These are phyloP conservation scores for Syrmaticus mikado DNA, from an alignment of 2,113 vertebrate species.

Conservation along the genomic window DNA sequence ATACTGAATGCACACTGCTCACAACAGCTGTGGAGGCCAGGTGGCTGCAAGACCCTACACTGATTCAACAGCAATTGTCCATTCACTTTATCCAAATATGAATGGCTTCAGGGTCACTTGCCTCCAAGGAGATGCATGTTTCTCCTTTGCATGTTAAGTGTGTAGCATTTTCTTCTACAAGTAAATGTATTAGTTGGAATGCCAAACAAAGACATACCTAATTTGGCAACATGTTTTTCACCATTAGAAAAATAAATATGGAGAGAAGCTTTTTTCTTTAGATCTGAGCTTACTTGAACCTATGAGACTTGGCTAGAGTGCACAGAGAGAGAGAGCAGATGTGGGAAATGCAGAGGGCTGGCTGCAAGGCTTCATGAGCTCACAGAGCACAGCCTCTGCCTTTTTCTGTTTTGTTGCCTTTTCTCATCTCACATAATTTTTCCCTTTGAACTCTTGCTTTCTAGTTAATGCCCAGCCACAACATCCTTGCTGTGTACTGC, in stretches of 20 bases:
- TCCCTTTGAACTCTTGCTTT: constrained; percentile 49
- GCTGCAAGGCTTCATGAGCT: background rate
- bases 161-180: background rate
- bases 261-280: background rate
- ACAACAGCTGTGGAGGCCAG: background rate
- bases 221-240: background rate
- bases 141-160: background rate
- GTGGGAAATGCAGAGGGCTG: background rate
- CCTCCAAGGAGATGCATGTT: background rate
- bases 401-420: background rate
- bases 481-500: constrained; percentile 69
- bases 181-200: background rate
- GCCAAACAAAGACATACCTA: background rate
- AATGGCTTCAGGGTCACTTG: background rate
- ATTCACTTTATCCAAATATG: background rate
- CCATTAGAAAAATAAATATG: background rate
- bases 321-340: background rate
- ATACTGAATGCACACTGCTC: background rate
- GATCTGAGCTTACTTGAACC: background rate
- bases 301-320: background rate
- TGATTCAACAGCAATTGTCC: background rate
- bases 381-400: background rate
- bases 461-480: constrained; percentile 84
- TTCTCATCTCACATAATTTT: background rate
- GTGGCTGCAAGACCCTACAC: background rate